Percentiles rank a stretch among this genome's conserved stretches.
Evolutionary conservation across 53 echinoderm and acorn worm genomes (phyloP).

Genomic region (Crossaster papposus): DNA sequence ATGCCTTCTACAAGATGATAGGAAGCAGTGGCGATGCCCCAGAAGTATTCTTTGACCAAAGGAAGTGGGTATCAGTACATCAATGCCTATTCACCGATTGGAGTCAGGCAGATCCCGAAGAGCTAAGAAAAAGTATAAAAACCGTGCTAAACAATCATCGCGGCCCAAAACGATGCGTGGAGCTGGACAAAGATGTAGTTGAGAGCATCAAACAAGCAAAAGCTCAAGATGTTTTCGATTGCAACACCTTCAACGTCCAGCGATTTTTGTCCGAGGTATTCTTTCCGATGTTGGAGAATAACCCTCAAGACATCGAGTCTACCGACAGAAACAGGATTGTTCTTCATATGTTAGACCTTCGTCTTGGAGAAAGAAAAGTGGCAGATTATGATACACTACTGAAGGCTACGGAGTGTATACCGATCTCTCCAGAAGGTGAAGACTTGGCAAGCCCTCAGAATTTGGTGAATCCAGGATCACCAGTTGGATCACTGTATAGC

Average conservation of each 20-base stretch:
- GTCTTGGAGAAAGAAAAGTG: slow-evolving; percentile 37
- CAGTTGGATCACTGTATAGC: slow-evolving; percentile 46
- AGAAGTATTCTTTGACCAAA: slow-evolving; percentile 49
- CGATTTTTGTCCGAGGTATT: slow-evolving; percentile 46
- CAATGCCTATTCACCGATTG: slow-evolving; percentile 52
- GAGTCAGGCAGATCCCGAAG: neutral
- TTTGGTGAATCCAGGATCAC: slow-evolving; percentile 41
- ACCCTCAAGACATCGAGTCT: slow-evolving; percentile 30
- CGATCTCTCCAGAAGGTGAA: slow-evolving; percentile 56
- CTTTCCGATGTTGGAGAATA: slow-evolving; percentile 44
- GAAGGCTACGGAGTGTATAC: slow-evolving; percentile 51
- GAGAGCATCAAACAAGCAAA: slow-evolving; percentile 25
- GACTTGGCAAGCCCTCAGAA: slow-evolving; percentile 23
- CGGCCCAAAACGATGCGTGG: slow-evolving; percentile 18
- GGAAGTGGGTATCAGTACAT: slow-evolving; percentile 50
- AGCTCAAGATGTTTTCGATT: slow-evolving; percentile 10
- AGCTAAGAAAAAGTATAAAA: slow-evolving; percentile 6
- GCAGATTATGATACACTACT: slow-evolving; percentile 30
- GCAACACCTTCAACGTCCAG: slow-evolving; percentile 28
- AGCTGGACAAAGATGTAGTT: slow-evolving; percentile 18
- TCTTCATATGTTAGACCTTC: slow-evolving; percentile 53
- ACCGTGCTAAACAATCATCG: slow-evolving; percentile 22
- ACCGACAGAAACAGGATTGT: slow-evolving; percentile 29
- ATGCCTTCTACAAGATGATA: slow-evolving; percentile 45
- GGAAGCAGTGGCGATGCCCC: slow-evolving; percentile 23